Evolutionary conservation across 2,888 invertebrate species (phyloP).

Genomic region (Drosophila neonasuta): DNA sequence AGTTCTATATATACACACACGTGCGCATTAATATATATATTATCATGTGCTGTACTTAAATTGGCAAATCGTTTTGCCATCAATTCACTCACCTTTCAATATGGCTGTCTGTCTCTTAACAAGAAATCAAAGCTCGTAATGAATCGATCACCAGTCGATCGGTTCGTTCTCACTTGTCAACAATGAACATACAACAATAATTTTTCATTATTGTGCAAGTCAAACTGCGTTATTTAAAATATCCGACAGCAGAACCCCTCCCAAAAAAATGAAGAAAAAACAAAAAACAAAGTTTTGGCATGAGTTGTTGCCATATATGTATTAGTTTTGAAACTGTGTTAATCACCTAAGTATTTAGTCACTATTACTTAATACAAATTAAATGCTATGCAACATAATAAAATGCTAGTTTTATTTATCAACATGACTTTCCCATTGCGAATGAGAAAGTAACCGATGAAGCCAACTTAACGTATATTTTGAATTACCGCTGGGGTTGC

Average conservation of each 20-base stretch:
- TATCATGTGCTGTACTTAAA: slow-evolving; percentile 63
- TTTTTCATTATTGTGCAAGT: slow-evolving; percentile 44
- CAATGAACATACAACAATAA: slow-evolving; percentile 41
- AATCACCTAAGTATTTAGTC: slow-evolving; percentile 77
- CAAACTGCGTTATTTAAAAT: slow-evolving; percentile 35
- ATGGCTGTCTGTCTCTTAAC: slow-evolving; percentile 59
- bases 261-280: slow-evolving; percentile 2
- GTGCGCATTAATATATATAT: slow-evolving; percentile 25
- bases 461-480: not conserved
- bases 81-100: slow-evolving; percentile 44
- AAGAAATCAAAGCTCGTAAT: slow-evolving; percentile 54
- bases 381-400: slow-evolving; percentile 54
- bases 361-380: slow-evolving; percentile 69
- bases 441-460: slow-evolving; percentile 1
- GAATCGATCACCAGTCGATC: slow-evolving; percentile 62
- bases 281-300: slow-evolving; percentile 37
- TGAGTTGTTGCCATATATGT: slow-evolving; percentile 56
- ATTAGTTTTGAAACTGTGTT: slow-evolving; percentile 76
- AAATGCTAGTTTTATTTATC: not conserved
- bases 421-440: not conserved
- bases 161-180: slow-evolving; percentile 34
- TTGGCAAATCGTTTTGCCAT: slow-evolving; percentile 60
- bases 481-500: not conserved
- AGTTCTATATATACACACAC: slow-evolving; percentile 38
- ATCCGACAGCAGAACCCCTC: slow-evolving; percentile 21